Base-by-base conservation (phyloP, 1,140 invertebrate species). In the Trialeurodes vaporariorum region DNA sequence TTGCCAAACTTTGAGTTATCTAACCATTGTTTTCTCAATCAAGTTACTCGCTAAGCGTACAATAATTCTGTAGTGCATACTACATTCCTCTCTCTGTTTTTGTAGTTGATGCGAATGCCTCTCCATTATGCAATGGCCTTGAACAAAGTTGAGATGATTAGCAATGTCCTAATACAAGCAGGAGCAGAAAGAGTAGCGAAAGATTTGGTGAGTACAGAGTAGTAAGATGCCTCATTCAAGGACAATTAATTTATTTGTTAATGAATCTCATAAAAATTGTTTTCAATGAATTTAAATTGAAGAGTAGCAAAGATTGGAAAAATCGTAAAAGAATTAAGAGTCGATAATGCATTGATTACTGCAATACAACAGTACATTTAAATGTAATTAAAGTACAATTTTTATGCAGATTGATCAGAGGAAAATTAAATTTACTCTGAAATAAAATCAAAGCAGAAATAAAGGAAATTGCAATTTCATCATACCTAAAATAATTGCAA, bases 111-210 rank as follows among this genome's bases (percentile, higher is more conserved):
- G 74, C 83, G 92, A 73, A 92, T 89, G 1, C 85, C 91, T 5
- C 79, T 94, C 27, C 92, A 94, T 77, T 94, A 94, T 76, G 91
- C 92, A 0, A 92, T 94, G 91, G 92, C 90, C 17, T 84, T 92
- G 1, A 88, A 90, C 61, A 85, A 89, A 66, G 88, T 93, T 58
- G 91, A 94, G 78, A 82, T 83, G 1, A 79, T 93, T 21, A 92
- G 89, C 72, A 82, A 84, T 65, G 85, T 93, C 64, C 79, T 94
- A 0, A 91, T 93, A 25, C 84, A 88, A 75, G 84, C 87, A 0
- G 92, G 92, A 21, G 90, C 91, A 25, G 89, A 90, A 75, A 81
- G 91, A 64, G 85, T 88, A 0, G 79, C 87, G 1, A 93, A 93
- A 77, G 93, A 95, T 80, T 80, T 94, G 76, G 85, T 86, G 74